These are phyloP conservation scores for Scarus forsteni DNA, from an alignment of 2,797 vertebrate genomes.

Conservation along the genomic window DNA sequence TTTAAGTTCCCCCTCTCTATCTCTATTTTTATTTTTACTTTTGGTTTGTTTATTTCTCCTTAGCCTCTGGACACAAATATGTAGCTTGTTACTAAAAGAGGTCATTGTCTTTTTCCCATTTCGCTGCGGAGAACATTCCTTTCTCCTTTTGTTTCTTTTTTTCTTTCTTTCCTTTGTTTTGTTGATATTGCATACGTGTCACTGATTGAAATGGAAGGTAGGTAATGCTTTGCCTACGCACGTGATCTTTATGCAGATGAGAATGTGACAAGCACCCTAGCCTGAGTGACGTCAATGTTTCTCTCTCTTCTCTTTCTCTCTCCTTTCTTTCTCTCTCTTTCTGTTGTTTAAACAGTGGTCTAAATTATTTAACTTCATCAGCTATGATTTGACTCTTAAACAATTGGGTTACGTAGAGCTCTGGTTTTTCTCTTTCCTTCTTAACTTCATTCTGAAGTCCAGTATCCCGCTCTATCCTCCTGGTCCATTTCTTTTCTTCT, in stretches of 20 bases:
- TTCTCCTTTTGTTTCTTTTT: constrained; percentile 89
- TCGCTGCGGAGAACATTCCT: constrained; percentile 97
- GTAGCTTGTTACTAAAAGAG: constrained; percentile 93
- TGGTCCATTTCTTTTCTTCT: constrained; percentile 79
- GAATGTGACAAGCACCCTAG: constrained; percentile 98
- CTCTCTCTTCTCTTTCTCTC: constrained; percentile 75
- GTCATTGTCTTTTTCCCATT: constrained; percentile 97
- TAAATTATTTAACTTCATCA: constrained; percentile 79
- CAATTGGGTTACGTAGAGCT: constrained; percentile 81
- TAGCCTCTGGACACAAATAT: constrained; percentile 86
- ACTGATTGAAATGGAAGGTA: constrained; percentile 98
- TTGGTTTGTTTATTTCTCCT: constrained; percentile 76
- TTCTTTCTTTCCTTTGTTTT: constrained; percentile 80
- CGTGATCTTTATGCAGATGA: constrained; percentile 98
- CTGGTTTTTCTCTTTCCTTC: constrained; percentile 85
- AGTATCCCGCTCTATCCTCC: constrained; percentile 80
- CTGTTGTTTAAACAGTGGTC: constrained; percentile 77
- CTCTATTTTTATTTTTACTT: constrained; percentile 69
- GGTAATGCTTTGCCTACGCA: constrained; percentile 96
- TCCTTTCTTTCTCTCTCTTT: constrained; percentile 64
- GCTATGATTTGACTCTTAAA: constrained; percentile 78
- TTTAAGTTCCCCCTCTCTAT: constrained; percentile 51
- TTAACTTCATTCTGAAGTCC: constrained; percentile 86
- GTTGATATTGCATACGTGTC: constrained; percentile 97
- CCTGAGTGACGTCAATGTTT: constrained; percentile 96